Percentiles rank a stretch among this genome's conserved stretches.
phyloP scores from a whole-genome alignment of 1,140 invertebrate genomes.

The Calephelis virginiensis region DNA sequence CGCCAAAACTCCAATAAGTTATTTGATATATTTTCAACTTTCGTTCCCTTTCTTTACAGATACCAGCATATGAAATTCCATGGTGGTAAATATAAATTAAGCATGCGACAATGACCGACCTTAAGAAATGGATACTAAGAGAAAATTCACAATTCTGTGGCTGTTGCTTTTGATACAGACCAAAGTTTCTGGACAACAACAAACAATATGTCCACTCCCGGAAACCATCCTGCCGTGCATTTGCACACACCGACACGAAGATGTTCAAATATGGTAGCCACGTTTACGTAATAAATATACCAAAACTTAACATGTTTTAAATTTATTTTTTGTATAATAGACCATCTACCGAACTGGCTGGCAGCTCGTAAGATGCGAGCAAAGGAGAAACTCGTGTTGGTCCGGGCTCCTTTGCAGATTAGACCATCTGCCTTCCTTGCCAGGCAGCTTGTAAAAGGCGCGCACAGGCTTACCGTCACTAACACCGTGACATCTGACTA shows the following conservation, averaged over 20 bases:
- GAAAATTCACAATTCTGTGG: conserved; percentile 49
- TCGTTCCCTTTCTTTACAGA: background rate
- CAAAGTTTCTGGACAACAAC: conserved; percentile 31
- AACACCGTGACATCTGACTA: too few relatives aligned
- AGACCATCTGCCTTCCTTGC: too few relatives aligned
- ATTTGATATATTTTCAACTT: background rate
- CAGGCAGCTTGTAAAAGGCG: too few relatives aligned
- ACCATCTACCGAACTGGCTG: too few relatives aligned
- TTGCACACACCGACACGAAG: conserved; percentile 82
- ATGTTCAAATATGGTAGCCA: conserved; percentile 84
- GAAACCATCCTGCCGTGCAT: conserved; percentile 84
- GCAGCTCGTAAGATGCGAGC: too few relatives aligned
- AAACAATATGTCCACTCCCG: conserved; percentile 80
- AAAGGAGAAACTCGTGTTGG: too few relatives aligned
- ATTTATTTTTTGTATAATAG: too few relatives aligned
- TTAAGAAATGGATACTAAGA: conserved; percentile 61
- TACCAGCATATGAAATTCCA: background rate
- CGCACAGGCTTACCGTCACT: too few relatives aligned
- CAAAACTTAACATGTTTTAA: too few relatives aligned
- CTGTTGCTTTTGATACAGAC: conserved; percentile 40
- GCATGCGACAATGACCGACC: conserved; percentile 64
- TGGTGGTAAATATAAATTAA: conserved; percentile 3
- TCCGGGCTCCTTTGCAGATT: too few relatives aligned
- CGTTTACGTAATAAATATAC: background rate
- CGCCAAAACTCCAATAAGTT: too few relatives aligned